Evolutionary conservation across 1,140 invertebrate genomes (phyloP), one percentile per base, ranked within the genome.

Genomic region (Choristoneura fumiferana): DNA sequence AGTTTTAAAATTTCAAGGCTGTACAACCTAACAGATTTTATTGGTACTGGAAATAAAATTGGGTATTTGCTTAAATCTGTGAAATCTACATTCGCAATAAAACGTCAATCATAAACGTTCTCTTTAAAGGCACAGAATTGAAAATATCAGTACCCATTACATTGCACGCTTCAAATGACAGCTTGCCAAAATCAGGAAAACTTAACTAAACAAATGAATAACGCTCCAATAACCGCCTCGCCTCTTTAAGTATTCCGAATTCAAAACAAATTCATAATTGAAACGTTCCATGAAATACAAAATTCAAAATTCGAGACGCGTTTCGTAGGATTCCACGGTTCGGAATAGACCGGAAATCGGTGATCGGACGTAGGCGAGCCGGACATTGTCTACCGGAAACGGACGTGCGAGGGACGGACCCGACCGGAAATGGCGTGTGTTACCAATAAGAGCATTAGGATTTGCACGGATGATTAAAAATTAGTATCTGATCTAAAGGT

Each of bases 331-430:
- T 10, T n/a, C 37, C 15, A 45, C 40, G 40, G 8, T 45, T 45
- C 18, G 40, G n/a, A 18, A 45, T 45, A 22, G 40, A 22, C 40
- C 40, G 40, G 40, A 45, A 45, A 45, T 45, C 40, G 40, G 40
- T 45, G 40, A 45, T 45, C 40, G 40, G 40, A 45, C 40, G 40
- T 45, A 45, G 40, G 40, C 40, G 10, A 15, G 40, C 40, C 40
- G 40, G 40, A 45, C 40, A 45, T 45, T 45, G 40, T 45, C 40
- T 45, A 18, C 40, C 40, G 17, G 40, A 45, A 22, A 15, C 40
- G 40, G 40, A 45, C 17, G 40, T 8, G 40, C 40, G 40, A 22
- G 40, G 40, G 40, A 45, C 40, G 40, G 40, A 1, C 15, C 40
- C 15, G 40, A 18, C 40, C 8, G 40, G 40, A 45, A 45, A 45